Evolutionary conservation across 2,888 invertebrate genomes (phyloP).

Genomic region (Acheta domesticus): DNA sequence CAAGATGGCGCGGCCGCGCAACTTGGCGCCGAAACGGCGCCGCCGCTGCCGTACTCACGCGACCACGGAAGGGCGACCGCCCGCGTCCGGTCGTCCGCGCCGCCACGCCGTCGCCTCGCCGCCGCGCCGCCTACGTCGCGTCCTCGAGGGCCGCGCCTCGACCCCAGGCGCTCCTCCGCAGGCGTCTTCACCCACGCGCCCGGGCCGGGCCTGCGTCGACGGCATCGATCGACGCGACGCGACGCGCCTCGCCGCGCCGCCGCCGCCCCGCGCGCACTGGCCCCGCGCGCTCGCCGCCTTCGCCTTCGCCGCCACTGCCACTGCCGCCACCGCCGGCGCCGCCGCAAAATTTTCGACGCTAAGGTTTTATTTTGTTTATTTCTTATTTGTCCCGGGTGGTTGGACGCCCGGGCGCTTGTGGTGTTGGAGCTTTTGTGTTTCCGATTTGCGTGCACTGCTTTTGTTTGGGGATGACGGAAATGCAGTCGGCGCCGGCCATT

Average conservation of each 20-base stretch:
- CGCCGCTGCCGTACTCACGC: not conserved
- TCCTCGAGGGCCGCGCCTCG: not conserved
- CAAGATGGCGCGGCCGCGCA: constrained; percentile 3
- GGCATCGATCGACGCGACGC: not conserved
- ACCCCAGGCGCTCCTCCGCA: not conserved
- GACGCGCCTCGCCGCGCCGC: not conserved
- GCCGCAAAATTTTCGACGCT: not conserved
- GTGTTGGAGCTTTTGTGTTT: not conserved
- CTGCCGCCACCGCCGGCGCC: not conserved
- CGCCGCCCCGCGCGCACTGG: not conserved
- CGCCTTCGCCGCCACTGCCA: not conserved
- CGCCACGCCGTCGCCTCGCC: not conserved
- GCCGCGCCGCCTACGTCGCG: not conserved
- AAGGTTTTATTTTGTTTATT: constrained; percentile 1
- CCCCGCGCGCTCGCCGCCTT: not conserved
- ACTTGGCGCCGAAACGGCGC: not conserved
- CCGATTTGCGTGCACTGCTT: not conserved
- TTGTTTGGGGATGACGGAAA: too few relatives aligned
- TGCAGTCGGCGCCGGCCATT: too few relatives aligned
- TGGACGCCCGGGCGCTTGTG: not conserved
- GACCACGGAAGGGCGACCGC: not conserved
- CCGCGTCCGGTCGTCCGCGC: not conserved
- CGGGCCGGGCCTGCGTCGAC: not conserved
- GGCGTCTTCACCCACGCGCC: not conserved
- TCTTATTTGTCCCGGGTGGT: not conserved